Percentiles rank a stretch among this genome's conserved stretches.
These are phyloP conservation scores for Synergus itoensis DNA, from an alignment of 2,888 invertebrate genomes.

Conservation along the genomic window DNA sequence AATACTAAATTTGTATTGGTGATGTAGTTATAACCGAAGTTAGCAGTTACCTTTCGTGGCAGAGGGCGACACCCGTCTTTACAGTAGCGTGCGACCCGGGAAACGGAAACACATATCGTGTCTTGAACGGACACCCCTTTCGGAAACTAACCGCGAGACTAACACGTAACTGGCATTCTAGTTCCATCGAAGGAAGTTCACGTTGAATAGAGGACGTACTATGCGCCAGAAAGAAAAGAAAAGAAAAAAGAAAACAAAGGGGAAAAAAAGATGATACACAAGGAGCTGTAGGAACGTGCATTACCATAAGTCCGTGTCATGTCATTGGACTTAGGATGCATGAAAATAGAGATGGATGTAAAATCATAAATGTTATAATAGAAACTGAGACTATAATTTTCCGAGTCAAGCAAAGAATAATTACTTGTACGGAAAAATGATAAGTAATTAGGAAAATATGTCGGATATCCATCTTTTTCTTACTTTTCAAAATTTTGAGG, in stretches of 20 bases:
- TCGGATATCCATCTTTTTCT: background rate
- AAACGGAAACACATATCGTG: conserved; percentile 32
- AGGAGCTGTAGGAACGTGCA: conserved; percentile 1
- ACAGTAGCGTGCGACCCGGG: conserved; percentile 57
- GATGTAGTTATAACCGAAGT: too few relatives aligned
- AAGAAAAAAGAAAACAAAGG: background rate
- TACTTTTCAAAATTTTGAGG: background rate
- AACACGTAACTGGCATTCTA: conserved; percentile 28
- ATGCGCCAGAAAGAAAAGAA: background rate
- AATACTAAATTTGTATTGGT: too few relatives aligned
- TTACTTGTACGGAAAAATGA: background rate
- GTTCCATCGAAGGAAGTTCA: conserved; percentile 19
- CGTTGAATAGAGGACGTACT: conserved; percentile 15
- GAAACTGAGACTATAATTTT: conserved; percentile 21
- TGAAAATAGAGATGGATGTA: conserved; percentile 11
- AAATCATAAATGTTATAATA: background rate
- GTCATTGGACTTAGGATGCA: background rate
- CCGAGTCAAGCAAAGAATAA: background rate
- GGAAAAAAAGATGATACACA: conserved; percentile 7
- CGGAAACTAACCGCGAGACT: conserved; percentile 8
- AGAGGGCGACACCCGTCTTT: conserved; percentile 59
- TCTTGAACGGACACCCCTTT: conserved; percentile 21
- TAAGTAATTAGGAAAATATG: background rate
- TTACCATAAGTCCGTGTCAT: conserved; percentile 26
- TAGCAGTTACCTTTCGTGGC: conserved; percentile 14